phyloP scores from a whole-genome alignment of 2,888 invertebrate genomes.

The Cyclophora punctaria region DNA sequence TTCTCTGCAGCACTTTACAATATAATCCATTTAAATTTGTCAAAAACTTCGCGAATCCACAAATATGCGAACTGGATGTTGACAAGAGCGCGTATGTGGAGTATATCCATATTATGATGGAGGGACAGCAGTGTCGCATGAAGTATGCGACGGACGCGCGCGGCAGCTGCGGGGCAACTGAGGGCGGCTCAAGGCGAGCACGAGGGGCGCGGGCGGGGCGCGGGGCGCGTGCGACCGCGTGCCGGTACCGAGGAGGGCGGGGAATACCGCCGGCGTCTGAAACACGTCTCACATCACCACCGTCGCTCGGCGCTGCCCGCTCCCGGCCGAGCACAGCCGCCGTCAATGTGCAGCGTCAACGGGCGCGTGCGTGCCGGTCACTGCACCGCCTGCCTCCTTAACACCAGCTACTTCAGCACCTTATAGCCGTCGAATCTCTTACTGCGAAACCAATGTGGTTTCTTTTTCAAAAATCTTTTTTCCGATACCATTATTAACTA shows the following conservation, averaged over 20 bases:
- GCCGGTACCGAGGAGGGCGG: constrained; percentile 25
- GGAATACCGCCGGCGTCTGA: constrained; percentile 47
- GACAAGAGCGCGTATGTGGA: constrained; percentile 65
- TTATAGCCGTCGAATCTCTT: too few species aligned
- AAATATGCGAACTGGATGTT: constrained; percentile 67
- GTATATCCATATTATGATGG: constrained; percentile 71
- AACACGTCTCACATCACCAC: constrained; percentile 41
- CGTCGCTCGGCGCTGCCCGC: constrained; percentile 22
- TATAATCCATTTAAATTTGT: constrained; percentile 74
- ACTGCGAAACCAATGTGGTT: too few species aligned
- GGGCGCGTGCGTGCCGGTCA: constrained; percentile 42
- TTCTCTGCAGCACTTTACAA: constrained; percentile 62
- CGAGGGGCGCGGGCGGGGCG: constrained; percentile 20
- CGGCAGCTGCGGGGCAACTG: constrained; percentile 72
- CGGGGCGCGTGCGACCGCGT: constrained; percentile 15
- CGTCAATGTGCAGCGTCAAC: constrained; percentile 67
- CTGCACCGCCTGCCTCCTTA: too few species aligned
- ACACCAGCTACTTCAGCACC: too few species aligned
- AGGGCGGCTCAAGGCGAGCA: constrained; percentile 30
- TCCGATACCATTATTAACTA: too few species aligned
- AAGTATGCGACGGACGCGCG: constrained; percentile 66
- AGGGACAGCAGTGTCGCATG: constrained; percentile 59
- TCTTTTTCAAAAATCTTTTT: too few species aligned
- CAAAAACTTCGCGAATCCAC: constrained; percentile 70
- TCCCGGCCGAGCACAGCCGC: constrained; percentile 24